Conservation (phyloP, 92 coral and sea anemone species). For the Epizoanthus fatuus region DNA sequence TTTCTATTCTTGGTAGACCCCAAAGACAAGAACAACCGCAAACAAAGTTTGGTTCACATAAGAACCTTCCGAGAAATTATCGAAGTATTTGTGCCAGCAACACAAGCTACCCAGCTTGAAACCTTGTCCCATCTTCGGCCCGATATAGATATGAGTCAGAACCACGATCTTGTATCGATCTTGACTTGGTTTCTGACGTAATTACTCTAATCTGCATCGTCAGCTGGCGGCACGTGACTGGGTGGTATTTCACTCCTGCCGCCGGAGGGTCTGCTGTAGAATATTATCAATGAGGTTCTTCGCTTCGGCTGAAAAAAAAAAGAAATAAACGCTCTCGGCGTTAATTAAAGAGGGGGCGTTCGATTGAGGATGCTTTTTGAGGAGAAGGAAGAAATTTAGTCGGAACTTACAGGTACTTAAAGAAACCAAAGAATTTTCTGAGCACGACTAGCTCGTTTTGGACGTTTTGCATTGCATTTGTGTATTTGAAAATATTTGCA, state of each 20-base stretch:
- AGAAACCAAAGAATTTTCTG: no score
- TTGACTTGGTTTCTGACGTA: constrained; percentile 66
- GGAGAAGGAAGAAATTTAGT: no score
- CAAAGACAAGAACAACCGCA: constrained; percentile 70
- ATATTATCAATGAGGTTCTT: constrained; percentile 43
- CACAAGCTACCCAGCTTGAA: constrained; percentile 70
- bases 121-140: constrained; percentile 64
- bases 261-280: constrained; percentile 38
- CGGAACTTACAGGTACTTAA: no score
- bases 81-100: constrained; percentile 71
- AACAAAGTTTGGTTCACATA: constrained; percentile 62
- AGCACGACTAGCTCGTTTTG: no score
- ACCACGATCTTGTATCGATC: constrained; percentile 84
- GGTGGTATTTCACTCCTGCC: constrained; percentile 59
- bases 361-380: no score
- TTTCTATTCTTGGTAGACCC: constrained; percentile 70
- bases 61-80: constrained; percentile 63
- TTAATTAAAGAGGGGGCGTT: no score
- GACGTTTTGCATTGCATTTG: no score
- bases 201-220: constrained; percentile 66
- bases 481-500: no score
- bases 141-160: constrained; percentile 71
- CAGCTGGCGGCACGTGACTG: constrained; percentile 69
- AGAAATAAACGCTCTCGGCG: no score
- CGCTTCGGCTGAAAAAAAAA: constrained; percentile 32